Evolutionary conservation across 1,140 invertebrate species (phyloP).

Genomic region (Anastrepha obliqua): DNA sequence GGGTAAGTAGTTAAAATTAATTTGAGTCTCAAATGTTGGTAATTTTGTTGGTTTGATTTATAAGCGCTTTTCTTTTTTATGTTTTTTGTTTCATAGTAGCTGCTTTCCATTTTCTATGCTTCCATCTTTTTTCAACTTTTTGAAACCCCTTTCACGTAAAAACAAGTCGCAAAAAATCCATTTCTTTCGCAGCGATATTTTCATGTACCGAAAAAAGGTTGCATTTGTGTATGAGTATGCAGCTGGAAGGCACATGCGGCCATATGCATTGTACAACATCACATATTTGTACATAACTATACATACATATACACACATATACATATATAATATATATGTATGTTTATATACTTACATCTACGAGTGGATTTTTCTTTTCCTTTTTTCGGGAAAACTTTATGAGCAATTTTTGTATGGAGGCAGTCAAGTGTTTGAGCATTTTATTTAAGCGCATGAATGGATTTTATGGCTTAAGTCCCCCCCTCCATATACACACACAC

Average conservation of each 20-base stretch:
- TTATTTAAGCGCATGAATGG: slow-evolving; percentile 74
- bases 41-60: slow-evolving; percentile 50
- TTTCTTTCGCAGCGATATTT: slow-evolving; percentile 8
- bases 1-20: slow-evolving; percentile 50
- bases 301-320: neutral
- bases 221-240: neutral
- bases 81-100: neutral
- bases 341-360: neutral
- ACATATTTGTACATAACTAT: neutral
- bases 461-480: slow-evolving; percentile 68
- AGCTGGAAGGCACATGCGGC: neutral
- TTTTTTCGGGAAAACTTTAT: slow-evolving; percentile 45
- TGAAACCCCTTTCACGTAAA: slow-evolving; percentile 1
- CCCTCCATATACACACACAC: neutral
- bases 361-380: neutral
- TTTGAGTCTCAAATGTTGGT: slow-evolving; percentile 52
- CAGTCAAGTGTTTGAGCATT: slow-evolving; percentile 74
- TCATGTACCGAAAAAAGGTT: neutral
- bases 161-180: neutral
- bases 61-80: slow-evolving; percentile 22
- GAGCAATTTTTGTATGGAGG: slow-evolving; percentile 69
- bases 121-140: neutral
- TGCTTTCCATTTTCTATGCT: neutral
- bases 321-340: neutral
- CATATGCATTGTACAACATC: neutral